A percentile compares a stretch with the other conserved stretches of the same genome.
Conservation (phyloP, 2,888 invertebrate genomes). For the Melieria crassipennis region DNA sequence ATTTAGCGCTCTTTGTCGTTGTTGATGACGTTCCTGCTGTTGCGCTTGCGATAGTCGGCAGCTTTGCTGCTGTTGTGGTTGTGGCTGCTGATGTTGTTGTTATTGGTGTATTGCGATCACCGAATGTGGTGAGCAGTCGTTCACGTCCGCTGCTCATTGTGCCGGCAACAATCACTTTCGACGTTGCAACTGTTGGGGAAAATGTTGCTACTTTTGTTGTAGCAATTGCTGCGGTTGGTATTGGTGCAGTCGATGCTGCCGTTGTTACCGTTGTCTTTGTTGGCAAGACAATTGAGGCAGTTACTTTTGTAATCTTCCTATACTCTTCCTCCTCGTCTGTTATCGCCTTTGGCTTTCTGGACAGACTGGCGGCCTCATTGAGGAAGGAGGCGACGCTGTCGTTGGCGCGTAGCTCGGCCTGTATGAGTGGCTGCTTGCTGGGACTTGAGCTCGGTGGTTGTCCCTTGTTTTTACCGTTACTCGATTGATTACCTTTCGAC, state of each 20-base stretch:
- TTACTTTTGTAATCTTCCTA: constrained; percentile 41
- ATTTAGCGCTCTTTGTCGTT: constrained; percentile 35
- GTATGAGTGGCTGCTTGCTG: constrained; percentile 57
- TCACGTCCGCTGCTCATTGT: constrained; percentile 59
- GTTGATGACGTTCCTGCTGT: constrained; percentile 2
- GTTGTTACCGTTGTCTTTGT: constrained; percentile 38
- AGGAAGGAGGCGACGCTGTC: constrained; percentile 51
- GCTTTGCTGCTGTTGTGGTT: constrained; percentile 21
- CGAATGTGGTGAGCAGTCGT: constrained; percentile 56
- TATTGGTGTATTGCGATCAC: constrained; percentile 20
- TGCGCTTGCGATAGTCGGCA: background rate
- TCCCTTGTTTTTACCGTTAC: constrained; percentile 42
- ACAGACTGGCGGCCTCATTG: constrained; percentile 40
- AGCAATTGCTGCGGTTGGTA: background rate
- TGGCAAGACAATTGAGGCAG: constrained; percentile 43
- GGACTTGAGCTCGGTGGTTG: constrained; percentile 47
- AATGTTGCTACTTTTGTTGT: constrained; percentile 5
- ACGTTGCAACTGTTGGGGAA: constrained; percentile 30
- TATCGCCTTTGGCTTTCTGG: constrained; percentile 12
- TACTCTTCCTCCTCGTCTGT: constrained; percentile 23
- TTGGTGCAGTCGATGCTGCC: constrained; percentile 11
- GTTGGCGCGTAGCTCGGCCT: constrained; percentile 48
- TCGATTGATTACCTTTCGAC: constrained; percentile 44
- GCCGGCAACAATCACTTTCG: constrained; percentile 53
- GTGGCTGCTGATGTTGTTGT: constrained; percentile 33